Evolutionary conservation across 2,888 invertebrate species (phyloP).

Genomic region (Thera obeliscata): DNA sequence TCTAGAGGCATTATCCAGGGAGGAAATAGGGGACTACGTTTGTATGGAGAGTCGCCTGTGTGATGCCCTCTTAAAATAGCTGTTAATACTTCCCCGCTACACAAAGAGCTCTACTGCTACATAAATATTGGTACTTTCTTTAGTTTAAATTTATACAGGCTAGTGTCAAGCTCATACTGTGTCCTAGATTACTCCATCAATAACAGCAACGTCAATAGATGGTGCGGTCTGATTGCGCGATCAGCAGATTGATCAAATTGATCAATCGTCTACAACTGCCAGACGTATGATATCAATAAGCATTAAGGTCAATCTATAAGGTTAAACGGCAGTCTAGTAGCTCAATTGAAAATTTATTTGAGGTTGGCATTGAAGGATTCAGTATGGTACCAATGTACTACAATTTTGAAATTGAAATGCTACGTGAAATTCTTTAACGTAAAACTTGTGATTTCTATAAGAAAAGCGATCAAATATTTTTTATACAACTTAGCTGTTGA

Average conservation of each 20-base stretch:
- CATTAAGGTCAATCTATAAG: conserved; percentile 29
- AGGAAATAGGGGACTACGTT: no score
- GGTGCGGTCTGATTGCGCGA: conserved; percentile 12
- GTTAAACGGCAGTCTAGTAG: conserved; percentile 31
- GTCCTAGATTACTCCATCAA: background rate
- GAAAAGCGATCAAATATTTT: background rate
- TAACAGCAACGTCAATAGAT: conserved; percentile 10
- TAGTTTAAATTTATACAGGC: no score
- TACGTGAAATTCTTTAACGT: no score
- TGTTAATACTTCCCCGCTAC: no score
- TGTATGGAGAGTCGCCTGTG: no score
- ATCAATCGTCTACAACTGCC: conserved; percentile 26
- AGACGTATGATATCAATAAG: conserved; percentile 26
- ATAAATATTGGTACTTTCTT: no score
- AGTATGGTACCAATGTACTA: background rate
- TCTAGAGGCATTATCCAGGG: no score
- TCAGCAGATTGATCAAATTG: conserved; percentile 23
- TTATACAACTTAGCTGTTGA: background rate
- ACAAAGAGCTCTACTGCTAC: no score
- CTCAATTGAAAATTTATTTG: conserved; percentile 33
- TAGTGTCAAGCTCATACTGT: no score
- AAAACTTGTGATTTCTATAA: no score
- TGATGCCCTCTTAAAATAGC: no score
- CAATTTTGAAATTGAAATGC: no score
- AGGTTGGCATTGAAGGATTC: conserved; percentile 19